Conservation (phyloP, 35 echinoderm and acorn worm species). For the Anneissia japonica region DNA sequence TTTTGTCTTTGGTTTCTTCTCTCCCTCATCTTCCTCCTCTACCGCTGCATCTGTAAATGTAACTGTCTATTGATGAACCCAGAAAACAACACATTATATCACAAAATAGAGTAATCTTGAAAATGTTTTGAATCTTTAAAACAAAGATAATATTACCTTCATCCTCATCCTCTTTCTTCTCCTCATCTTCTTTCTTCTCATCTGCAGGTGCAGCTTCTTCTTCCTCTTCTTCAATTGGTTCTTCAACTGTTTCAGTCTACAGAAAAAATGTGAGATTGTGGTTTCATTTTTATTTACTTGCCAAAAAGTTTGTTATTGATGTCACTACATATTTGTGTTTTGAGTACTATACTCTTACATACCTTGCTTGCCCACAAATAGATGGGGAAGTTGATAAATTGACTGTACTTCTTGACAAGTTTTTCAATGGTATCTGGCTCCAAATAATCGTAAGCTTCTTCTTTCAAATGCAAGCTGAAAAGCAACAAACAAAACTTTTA, state of each 20-base stretch:
- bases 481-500: constrained; percentile 21
- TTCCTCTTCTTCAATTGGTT: constrained; percentile 97
- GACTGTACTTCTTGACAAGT: constrained; percentile 98
- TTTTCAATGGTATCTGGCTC: constrained; percentile 93
- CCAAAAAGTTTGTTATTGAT: no score
- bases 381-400: constrained; percentile 99
- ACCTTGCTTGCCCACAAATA: constrained; percentile 99
- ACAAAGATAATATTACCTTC: constrained; percentile 45
- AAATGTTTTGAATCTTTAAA: no score
- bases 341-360: background rate
- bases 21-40: constrained; percentile 84
- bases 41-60: constrained; percentile 65
- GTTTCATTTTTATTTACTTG: background rate
- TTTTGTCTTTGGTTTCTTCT: constrained; percentile 93
- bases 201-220: constrained; percentile 26
- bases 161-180: constrained; percentile 41
- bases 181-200: constrained; percentile 23
- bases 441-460: constrained; percentile 95
- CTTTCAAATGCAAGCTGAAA: constrained; percentile 80
- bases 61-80: no score
- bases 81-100: no score
- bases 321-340: no score
- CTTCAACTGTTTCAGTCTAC: constrained; percentile 93
- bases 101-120: no score
- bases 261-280: background rate